Percentiles rank a stretch among this genome's conserved stretches.
phyloP scores from a whole-genome alignment of 2,113 vertebrate genomes.

The Xiphorhynchus elegans region DNA sequence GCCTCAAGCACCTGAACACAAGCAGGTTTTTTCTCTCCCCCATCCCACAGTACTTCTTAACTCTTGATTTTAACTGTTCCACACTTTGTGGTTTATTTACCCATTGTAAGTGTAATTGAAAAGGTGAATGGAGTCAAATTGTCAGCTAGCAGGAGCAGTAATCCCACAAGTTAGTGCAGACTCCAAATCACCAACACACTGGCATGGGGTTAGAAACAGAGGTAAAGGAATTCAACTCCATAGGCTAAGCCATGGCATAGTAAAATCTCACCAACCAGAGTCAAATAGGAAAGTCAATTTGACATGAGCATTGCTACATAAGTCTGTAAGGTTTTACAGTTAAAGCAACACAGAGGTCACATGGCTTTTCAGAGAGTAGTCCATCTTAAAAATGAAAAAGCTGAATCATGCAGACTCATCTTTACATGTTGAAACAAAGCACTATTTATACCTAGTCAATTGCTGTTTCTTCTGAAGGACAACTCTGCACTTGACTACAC shows the following conservation, averaged over 20 bases:
- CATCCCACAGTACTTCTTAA: fast-evolving
- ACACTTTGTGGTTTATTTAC: background rate
- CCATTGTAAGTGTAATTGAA: background rate
- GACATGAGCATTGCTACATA: background rate
- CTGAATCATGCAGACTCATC: background rate
- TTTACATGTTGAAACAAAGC: background rate
- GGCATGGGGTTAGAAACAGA: background rate
- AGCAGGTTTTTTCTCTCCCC: background rate
- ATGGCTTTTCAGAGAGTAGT: background rate
- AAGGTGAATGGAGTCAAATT: background rate
- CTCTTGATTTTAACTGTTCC: background rate
- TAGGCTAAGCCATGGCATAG: fast-evolving
- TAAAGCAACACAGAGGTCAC: background rate
- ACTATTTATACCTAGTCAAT: background rate
- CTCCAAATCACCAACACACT: background rate
- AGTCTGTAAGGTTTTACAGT: background rate
- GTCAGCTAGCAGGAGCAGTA: background rate
- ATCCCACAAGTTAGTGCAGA: background rate
- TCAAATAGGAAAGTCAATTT: background rate
- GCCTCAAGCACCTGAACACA: background rate
- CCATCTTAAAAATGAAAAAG: background rate
- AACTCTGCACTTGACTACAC: background rate
- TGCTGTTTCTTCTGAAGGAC: background rate
- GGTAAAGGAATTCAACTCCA: background rate
- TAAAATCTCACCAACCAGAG: background rate